Base-by-base conservation (phyloP, 2,797 vertebrate genomes). In the Spea hammondii region DNA sequence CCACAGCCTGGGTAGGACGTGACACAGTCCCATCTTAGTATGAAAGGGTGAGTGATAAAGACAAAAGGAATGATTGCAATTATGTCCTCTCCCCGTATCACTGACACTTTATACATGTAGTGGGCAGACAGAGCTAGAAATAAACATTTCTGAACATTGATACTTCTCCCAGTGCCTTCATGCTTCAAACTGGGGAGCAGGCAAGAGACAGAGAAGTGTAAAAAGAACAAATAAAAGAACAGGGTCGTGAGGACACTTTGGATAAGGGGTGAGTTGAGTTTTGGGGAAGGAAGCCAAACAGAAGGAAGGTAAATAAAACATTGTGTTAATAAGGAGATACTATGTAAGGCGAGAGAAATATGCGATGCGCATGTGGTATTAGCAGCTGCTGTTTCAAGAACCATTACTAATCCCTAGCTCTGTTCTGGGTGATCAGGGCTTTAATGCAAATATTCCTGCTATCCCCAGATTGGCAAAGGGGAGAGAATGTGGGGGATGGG, bases 321-420 rank as follows among this genome's bases (percentile, higher is more conserved):
- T 12, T 65, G 17, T 45, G 47, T 60, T 55, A 10, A 50, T 54
- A 49, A 44, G 11, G 12, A 79, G 17, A 67, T 17, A 67, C 32
- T 32, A 32, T 32, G 32, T 32, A 11, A 78, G 51, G 46, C n/a
- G 13, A 69, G 32, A 65, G 9, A 51, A 12, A 51, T 8, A 65
- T 13, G 59, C 46, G 49, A 74, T 45, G 46, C 53, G 73, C 57
- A 64, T 81, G 64, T 81, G 74, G 17, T 4, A 51, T 67, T 76
- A 69, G 62, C 79, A 81, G 79, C 79, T 77, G 79, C 74, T 81
- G 60, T 80, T 76, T 80, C 74, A 62, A 67, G 74, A 55, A 80
- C 62, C 45, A 11, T 54, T 12, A 48, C 8, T 81, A 81, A 81
- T 81, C 79, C 79, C 70, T 72, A 54, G 74, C 54, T 81, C 70